Conservation (phyloP, 2,113 vertebrate genomes). For the Laticauda laticaudata region DNA sequence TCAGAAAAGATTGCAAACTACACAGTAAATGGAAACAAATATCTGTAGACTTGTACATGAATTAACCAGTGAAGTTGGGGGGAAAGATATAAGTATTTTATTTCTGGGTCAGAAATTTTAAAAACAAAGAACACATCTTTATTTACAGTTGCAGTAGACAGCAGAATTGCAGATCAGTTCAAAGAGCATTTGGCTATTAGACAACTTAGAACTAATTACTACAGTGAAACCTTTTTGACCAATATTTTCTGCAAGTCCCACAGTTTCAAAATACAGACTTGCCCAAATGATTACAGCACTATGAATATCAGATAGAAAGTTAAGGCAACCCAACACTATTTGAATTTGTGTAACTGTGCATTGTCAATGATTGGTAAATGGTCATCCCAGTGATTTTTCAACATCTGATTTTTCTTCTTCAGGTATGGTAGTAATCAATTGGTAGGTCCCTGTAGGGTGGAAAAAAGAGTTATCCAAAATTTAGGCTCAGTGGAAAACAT, state of each 20-base stretch:
- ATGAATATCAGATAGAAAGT: not conserved
- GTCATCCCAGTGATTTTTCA: not conserved
- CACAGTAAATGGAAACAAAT: not conserved
- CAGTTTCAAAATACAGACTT: not conserved
- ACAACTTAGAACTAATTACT: not conserved
- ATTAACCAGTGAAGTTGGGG: not conserved
- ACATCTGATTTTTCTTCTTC: constrained; percentile 12
- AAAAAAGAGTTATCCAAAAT: not conserved
- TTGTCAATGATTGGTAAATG: not conserved
- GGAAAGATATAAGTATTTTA: not conserved
- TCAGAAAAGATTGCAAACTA: not conserved
- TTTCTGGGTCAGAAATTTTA: not conserved
- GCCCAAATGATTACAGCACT: not conserved
- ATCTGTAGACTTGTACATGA: not conserved
- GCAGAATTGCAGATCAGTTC: not conserved
- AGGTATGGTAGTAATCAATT: constrained; percentile 23
- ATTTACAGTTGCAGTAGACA: not conserved
- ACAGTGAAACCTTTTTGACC: not conserved
- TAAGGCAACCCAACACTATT: not conserved
- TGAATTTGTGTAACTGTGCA: not conserved
- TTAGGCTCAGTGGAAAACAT: not conserved
- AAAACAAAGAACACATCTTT: not conserved
- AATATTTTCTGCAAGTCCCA: not conserved
- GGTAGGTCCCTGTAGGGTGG: constrained; percentile 49
- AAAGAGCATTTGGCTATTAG: not conserved